Evolutionary conservation across 2,113 vertebrate species (phyloP).

Genomic region (Ptilonorhynchus violaceus): DNA sequence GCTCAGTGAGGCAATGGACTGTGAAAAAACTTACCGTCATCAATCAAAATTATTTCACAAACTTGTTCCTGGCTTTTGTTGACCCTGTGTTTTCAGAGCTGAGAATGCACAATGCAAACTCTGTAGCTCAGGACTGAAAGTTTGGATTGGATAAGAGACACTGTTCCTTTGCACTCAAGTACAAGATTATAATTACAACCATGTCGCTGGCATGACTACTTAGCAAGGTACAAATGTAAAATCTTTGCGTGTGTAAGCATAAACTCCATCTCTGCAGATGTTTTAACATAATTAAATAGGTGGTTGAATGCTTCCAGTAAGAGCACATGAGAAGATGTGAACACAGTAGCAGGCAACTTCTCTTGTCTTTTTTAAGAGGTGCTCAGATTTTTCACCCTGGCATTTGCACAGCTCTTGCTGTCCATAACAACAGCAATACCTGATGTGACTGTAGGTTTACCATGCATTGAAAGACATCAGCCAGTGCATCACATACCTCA

Average conservation of each 20-base stretch:
- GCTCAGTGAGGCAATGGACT: not conserved
- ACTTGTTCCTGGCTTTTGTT: not conserved
- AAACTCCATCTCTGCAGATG: not conserved
- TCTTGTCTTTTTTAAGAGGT: not conserved
- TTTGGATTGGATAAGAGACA: not conserved
- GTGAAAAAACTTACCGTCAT: not conserved
- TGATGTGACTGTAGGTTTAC: not conserved
- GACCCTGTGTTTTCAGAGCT: not conserved
- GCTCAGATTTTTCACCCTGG: not conserved
- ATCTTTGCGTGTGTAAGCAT: not conserved
- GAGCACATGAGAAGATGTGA: not conserved
- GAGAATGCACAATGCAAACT: not conserved
- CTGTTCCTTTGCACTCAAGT: not conserved
- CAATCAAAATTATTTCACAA: conserved; percentile 14
- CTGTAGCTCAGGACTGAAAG: not conserved
- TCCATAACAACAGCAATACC: not conserved
- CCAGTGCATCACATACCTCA: not conserved
- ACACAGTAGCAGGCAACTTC: not conserved
- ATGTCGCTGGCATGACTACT: not conserved
- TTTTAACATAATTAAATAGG: not conserved
- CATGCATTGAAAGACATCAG: not conserved
- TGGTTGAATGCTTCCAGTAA: not conserved
- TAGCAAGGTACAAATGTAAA: not conserved
- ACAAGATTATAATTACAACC: not conserved
- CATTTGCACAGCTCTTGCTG: not conserved